Base-by-base conservation (phyloP, 2,113 vertebrate genomes). In the Neodontobutis hainanensis region DNA sequence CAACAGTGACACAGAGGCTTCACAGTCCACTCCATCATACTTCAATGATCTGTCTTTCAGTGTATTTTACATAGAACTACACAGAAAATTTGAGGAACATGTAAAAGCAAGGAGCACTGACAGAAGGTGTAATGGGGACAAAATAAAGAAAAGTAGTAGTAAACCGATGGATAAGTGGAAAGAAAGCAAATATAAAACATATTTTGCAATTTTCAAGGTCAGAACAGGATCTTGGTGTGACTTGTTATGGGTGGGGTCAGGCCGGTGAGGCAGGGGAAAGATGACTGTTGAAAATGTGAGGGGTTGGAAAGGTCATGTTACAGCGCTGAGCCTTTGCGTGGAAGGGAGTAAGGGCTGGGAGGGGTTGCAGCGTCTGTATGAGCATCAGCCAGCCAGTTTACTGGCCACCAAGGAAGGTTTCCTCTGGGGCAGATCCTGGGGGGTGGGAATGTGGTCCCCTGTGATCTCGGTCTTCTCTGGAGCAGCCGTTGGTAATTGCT, bases 391-490 rank as follows among this genome's bases (percentile, higher is more conserved):
- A 80, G 96, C 96, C 87, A 98, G 93, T 91, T 99, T 99, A 94
- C 97, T 99, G 84, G 96, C 93, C 82, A 99, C 96, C 70, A 99
- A 94, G 78, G 97, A 99, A n/a, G 97, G 95, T 93, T 99, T 98
- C 90, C 96, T 95, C 77, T 98, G 97, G 38, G 97, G 96, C 88
- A 99, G 95, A 89, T 99, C 97, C 90, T 99, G 96, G 80, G 96
- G 97, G 68, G 97, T 99, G 65, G 97, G 97, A 90, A 98, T 99
- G 92, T 99, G 97, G 88, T 99, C 97, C 55, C 97, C 97, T 67
- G 97, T 99, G 83, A 98, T 96, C 92, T 98, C 96, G 0, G 95
- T 91, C 92, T 98, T 99, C 89, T 99, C 97, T 0, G 96, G 92
- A n/a, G 95, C 91, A 55, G 95, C 95, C 15, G 95, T 82, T 4